These are phyloP conservation scores for Norana najaformis DNA, from an alignment of 2,888 invertebrate genomes.

Conservation along the genomic window DNA sequence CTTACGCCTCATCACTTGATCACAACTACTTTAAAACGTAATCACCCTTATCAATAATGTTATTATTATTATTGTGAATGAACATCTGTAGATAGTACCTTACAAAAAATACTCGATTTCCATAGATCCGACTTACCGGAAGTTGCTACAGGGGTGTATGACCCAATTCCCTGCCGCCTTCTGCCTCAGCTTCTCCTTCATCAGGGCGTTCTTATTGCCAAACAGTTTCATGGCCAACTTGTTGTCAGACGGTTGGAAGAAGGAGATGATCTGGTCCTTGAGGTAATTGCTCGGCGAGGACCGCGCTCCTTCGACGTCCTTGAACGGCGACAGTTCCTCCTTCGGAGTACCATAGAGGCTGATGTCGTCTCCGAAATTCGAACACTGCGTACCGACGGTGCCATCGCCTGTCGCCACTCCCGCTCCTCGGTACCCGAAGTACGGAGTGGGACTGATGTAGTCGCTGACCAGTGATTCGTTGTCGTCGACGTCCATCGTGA, in stretches of 20 bases:
- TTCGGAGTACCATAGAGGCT: slow-evolving; percentile 36
- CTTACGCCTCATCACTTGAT: too few relatives aligned
- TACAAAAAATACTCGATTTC: neutral
- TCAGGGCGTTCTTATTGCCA: slow-evolving; percentile 96
- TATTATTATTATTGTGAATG: too few relatives aligned
- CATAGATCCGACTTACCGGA: slow-evolving; percentile 74
- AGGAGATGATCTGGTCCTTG: slow-evolving; percentile 61
- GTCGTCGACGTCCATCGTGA: slow-evolving; percentile 31
- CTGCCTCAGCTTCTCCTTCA: slow-evolving; percentile 97
- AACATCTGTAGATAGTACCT: too few relatives aligned
- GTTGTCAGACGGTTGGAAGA: slow-evolving; percentile 99
- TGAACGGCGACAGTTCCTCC: slow-evolving; percentile 30
- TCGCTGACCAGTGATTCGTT: slow-evolving; percentile 27
- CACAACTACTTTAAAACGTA: too few relatives aligned
- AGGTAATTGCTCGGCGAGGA: slow-evolving; percentile 55
- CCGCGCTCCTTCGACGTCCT: neutral
- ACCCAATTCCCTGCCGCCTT: slow-evolving; percentile 98
- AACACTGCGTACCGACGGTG: neutral
- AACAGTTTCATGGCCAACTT: slow-evolving; percentile 99
- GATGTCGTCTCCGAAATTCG: slow-evolving; percentile 32
- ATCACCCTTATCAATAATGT: too few relatives aligned
- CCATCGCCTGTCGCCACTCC: neutral
- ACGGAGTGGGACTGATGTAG: slow-evolving; percentile 23
- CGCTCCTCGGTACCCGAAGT: slow-evolving; percentile 14
- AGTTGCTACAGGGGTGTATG: slow-evolving; percentile 98